These are phyloP conservation scores for Sakesphorus luctuosus DNA, from an alignment of 2,113 vertebrate genomes.

Conservation along the genomic window DNA sequence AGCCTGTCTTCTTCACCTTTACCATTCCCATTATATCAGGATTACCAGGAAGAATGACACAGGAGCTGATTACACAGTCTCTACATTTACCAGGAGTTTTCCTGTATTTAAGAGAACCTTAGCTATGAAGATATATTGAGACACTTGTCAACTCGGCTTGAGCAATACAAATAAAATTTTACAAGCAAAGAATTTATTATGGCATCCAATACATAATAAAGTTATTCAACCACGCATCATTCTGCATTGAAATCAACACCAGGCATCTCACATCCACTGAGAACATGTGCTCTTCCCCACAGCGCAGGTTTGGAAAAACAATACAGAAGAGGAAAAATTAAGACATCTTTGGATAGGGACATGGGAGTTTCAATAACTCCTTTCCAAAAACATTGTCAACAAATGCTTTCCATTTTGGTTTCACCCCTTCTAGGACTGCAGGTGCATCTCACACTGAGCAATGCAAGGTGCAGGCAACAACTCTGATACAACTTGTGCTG, in stretches of 20 bases:
- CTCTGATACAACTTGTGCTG: neutral
- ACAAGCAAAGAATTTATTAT: neutral
- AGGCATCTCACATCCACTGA: neutral
- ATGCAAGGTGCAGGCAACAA: neutral
- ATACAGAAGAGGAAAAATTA: neutral
- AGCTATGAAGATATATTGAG: neutral
- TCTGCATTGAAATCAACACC: neutral
- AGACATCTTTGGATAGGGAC: neutral
- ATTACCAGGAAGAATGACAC: neutral
- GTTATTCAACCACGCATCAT: rapidly evolving
- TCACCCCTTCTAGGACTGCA: neutral
- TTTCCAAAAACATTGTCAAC: neutral
- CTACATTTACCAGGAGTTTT: neutral
- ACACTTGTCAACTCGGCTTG: neutral
- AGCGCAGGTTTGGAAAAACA: neutral
- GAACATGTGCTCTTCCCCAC: neutral
- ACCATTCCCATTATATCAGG: neutral
- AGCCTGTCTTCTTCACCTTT: neutral
- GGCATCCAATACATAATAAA: neutral
- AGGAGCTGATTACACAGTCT: neutral
- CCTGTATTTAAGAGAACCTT: neutral
- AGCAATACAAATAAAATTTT: neutral
- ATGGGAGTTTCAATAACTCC: neutral
- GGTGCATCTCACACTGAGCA: neutral
- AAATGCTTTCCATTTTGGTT: neutral